These are phyloP conservation scores for Battus philenor DNA, from an alignment of 1,140 invertebrate species.

Conservation along the genomic window DNA sequence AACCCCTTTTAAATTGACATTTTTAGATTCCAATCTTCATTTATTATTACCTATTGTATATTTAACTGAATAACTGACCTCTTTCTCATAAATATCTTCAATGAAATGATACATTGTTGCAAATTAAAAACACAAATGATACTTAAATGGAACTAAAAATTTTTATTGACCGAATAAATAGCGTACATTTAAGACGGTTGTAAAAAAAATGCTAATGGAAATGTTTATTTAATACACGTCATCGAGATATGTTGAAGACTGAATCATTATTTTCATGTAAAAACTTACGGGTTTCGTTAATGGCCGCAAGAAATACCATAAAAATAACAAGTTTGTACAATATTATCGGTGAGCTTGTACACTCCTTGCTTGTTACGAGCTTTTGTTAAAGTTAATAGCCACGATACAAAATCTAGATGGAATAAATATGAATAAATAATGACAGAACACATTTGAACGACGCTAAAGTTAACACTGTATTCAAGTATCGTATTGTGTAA, in stretches of 20 bases:
- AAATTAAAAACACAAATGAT: no score
- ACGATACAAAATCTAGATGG: constrained; percentile 2
- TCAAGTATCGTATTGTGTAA: neutral
- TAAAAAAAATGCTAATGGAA: neutral
- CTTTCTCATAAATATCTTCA: no score
- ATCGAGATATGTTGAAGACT: neutral
- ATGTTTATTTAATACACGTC: neutral
- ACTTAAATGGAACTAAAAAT: no score
- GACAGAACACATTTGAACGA: no score
- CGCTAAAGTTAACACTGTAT: neutral
- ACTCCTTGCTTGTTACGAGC: constrained; percentile 11
- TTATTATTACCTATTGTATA: no score
- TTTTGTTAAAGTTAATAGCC: constrained; percentile 5
- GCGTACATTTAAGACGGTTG: neutral
- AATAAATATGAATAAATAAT: no score
- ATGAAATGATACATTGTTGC: no score
- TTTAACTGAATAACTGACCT: no score
- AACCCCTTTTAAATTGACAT: no score
- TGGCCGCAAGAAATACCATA: constrained; percentile 2
- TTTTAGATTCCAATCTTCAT: no score
- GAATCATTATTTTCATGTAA: neutral
- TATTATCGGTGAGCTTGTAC: constrained; percentile 11
- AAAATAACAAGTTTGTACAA: constrained; percentile 14
- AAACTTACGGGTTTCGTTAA: constrained; percentile 11
- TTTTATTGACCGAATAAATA: neutral